Evolutionary conservation across 2,113 vertebrate genomes (phyloP).

Genomic region (Anoplopoma fimbria): DNA sequence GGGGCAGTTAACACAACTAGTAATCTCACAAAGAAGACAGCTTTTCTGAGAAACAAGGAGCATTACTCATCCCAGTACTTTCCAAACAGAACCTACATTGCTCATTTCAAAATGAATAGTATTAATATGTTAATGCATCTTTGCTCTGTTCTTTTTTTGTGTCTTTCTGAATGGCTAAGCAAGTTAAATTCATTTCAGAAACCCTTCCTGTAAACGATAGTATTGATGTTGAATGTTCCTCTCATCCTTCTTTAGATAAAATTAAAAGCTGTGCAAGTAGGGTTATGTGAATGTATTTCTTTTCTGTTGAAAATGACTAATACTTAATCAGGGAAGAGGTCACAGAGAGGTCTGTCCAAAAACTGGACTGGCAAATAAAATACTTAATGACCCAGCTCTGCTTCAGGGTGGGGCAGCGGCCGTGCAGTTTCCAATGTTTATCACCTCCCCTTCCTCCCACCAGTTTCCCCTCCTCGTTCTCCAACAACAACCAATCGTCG

Average conservation of each 20-base stretch:
- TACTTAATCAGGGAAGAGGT: background rate
- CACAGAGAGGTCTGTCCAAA: background rate
- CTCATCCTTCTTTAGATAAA: background rate
- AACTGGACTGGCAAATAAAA: background rate
- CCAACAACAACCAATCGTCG: constrained; percentile 95
- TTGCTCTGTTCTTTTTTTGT: background rate
- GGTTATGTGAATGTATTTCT: background rate
- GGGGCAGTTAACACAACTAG: background rate
- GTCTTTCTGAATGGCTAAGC: background rate
- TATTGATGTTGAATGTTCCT: background rate
- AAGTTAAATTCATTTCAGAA: background rate
- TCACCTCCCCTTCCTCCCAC: background rate
- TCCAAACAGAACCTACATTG: background rate
- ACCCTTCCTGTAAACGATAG: background rate
- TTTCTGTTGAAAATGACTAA: background rate
- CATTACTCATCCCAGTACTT: background rate
- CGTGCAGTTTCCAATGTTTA: background rate
- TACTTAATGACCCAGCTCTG: background rate
- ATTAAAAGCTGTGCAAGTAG: background rate
- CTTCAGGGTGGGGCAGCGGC: background rate
- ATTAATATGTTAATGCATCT: background rate
- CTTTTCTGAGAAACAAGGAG: too few species aligned
- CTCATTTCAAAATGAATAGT: background rate
- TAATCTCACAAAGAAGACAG: background rate
- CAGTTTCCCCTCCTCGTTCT: constrained; percentile 95